Evolutionary conservation across 2,888 invertebrate genomes (phyloP), one percentile per base, ranked within the genome.

Genomic region (Gisinianus flammeolus): DNA sequence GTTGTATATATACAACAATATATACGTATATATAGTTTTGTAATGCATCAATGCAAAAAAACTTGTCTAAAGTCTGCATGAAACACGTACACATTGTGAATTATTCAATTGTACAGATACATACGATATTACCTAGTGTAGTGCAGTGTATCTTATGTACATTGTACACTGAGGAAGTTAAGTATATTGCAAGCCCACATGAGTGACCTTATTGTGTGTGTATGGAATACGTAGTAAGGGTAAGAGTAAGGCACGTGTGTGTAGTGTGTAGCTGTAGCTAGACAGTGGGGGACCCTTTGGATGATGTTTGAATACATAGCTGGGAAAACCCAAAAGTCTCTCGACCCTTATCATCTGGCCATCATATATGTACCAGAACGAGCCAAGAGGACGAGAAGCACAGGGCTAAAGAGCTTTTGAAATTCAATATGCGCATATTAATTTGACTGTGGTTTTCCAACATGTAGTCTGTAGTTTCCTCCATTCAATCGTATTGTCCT

Each of bases 351-450:
- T 62, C 73, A 73, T 62, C 64, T 35, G 62, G 68, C 44, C 58
- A 35, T n/a, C n/a, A n/a, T n/a, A n/a, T n/a, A n/a, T n/a, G n/a
- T n/a, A n/a, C n/a, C n/a, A n/a, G n/a, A n/a, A n/a, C n/a, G n/a
- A n/a, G n/a, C n/a, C n/a, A n/a, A n/a, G n/a, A n/a, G n/a, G n/a
- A n/a, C n/a, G n/a, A n/a, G n/a, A n/a, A n/a, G n/a, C n/a, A n/a
- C n/a, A n/a, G n/a, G 44, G 68, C 31, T 62, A 73, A 62, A 35
- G 71, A 71, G 71, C 71, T 71, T 56, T 71, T 71, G 66, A 66
- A 66, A 66, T 66, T 26, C 66, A 68, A 68, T 73, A 64, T 73
- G 58, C 73, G 73, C 73, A 73, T 62, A 73, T 73, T 73, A 73
- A 73, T 73, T 73, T 58, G 73, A 73, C n/a, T 73, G 66, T 56